These are phyloP conservation scores for Bradypodion ventrale DNA, from an alignment of 2,797 vertebrate genomes.

Conservation along the genomic window DNA sequence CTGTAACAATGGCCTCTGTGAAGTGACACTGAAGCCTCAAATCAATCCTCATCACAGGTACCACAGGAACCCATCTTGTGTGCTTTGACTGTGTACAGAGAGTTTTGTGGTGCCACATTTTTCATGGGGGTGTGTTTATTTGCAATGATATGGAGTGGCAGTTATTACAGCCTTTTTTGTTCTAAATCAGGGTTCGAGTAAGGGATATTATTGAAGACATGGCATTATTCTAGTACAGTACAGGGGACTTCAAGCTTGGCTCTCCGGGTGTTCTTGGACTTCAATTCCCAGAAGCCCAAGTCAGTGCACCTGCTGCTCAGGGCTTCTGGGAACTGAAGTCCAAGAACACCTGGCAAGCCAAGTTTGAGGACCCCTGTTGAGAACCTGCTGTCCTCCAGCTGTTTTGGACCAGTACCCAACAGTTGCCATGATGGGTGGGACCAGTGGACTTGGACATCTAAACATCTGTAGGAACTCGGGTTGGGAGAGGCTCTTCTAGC, in stretches of 20 bases:
- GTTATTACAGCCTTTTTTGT: not conserved
- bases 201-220: not conserved
- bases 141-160: no score
- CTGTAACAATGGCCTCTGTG: conserved; percentile 86
- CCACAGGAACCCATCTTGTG: conserved; percentile 18
- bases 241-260: no score
- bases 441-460: no score
- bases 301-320: no score
- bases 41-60: conserved; percentile 85
- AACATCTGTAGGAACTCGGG: not conserved
- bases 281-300: no score
- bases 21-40: conserved; percentile 81
- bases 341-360: no score
- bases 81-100: no score
- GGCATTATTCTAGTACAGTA: not conserved
- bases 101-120: not conserved
- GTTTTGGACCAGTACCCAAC: not conserved
- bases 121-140: not conserved
- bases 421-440: not conserved
- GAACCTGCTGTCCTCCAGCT: not conserved
- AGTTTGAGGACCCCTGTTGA: not conserved
- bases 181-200: not conserved
- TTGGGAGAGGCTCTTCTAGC: no score
- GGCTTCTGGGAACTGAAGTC: no score
- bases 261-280: no score